Percentiles rank a stretch among this genome's conserved stretches.
Evolutionary conservation across 2,113 vertebrate genomes (phyloP).

Genomic region (Trogon surrucura): DNA sequence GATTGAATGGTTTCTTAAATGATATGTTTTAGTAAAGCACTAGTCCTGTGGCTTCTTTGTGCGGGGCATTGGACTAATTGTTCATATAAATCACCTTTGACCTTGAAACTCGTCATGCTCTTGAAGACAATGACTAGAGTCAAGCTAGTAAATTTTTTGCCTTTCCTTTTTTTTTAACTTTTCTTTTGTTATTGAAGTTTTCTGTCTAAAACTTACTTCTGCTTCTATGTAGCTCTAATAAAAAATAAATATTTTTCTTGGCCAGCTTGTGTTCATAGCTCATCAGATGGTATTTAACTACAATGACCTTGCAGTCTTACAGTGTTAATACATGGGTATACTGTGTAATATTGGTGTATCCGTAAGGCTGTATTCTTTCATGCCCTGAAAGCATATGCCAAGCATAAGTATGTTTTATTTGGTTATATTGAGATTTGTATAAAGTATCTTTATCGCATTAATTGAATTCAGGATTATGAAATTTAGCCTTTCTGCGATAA

Average conservation of each 20-base stretch:
- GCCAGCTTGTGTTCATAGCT: neutral
- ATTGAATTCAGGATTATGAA: neutral
- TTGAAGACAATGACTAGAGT: neutral
- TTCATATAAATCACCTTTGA: conserved; percentile 16
- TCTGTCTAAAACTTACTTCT: neutral
- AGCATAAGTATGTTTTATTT: neutral
- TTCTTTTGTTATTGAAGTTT: neutral
- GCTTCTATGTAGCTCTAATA: neutral
- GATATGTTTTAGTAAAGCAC: conserved; percentile 31
- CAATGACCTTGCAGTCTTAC: neutral
- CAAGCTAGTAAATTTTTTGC: neutral
- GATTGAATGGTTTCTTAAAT: conserved; percentile 56
- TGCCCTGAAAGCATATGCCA: neutral
- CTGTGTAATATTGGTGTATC: neutral
- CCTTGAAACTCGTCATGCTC: conserved; percentile 8
- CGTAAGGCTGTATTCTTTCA: neutral
- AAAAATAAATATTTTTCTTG: conserved; percentile 26
- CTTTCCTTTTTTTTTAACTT: fast-evolving
- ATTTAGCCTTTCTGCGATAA: neutral
- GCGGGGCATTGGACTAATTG: neutral
- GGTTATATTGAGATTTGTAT: neutral
- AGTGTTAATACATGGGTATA: neutral
- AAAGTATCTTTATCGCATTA: neutral
- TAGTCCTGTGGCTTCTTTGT: conserved; percentile 43
- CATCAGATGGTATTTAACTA: neutral